Evolutionary conservation across 2,888 invertebrate genomes (phyloP).

Genomic region (Trypoxylon attenuatum): DNA sequence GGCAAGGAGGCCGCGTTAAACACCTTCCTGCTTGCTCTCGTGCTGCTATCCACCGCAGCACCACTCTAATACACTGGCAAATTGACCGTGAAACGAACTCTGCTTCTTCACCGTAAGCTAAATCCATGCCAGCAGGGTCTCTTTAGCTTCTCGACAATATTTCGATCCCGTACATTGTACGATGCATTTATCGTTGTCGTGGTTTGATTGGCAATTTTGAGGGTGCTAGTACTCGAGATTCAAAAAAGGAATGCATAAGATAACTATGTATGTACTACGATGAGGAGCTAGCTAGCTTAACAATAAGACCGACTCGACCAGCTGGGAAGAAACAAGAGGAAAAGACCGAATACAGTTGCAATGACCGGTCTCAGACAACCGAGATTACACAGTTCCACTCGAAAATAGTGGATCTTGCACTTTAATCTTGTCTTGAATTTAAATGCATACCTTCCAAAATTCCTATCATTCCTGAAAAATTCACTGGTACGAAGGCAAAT

Average conservation of each 20-base stretch:
- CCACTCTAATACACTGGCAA: constrained; percentile 1
- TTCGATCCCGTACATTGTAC: too few species aligned
- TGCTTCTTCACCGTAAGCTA: background rate
- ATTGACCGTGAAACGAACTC: constrained; percentile 3
- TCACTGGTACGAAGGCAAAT: too few species aligned
- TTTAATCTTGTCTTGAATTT: too few species aligned
- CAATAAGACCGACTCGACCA: background rate
- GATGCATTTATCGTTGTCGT: too few species aligned
- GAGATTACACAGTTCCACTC: constrained; percentile 16
- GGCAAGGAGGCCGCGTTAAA: constrained; percentile 58
- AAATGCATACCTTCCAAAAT: too few species aligned
- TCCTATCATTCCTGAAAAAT: too few species aligned
- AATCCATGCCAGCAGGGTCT: background rate
- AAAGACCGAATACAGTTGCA: constrained; percentile 29
- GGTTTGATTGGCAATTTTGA: too few species aligned
- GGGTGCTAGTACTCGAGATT: too few species aligned
- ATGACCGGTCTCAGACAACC: constrained; percentile 16
- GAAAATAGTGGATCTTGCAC: background rate
- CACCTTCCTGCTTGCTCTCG: constrained; percentile 36
- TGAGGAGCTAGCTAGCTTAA: too few species aligned
- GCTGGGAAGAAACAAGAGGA: constrained; percentile 18
- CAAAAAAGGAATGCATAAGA: too few species aligned
- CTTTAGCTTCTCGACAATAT: background rate
- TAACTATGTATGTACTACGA: too few species aligned
- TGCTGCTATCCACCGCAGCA: constrained; percentile 4